Percentiles rank a stretch among this genome's conserved stretches.
Evolutionary conservation across 64 coral and sea anemone genomes (phyloP).

Genomic region (Hydrozoanthus tunicans): DNA sequence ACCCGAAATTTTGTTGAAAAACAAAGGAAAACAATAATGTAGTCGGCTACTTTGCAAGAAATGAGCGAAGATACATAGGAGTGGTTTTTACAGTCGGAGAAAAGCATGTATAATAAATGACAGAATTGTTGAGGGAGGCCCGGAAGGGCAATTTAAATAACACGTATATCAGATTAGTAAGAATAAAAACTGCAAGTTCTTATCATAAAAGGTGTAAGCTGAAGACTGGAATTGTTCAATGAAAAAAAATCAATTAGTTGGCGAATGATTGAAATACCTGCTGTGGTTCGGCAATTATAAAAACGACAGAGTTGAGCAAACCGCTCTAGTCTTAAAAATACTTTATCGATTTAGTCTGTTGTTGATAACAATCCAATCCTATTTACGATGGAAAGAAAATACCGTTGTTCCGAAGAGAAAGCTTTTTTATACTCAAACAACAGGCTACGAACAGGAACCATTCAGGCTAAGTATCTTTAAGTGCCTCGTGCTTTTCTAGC

Average conservation of each 20-base stretch:
- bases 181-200: constrained; percentile 17
- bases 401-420: constrained; percentile 26
- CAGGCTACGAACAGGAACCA: constrained; percentile 32
- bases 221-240: neutral
- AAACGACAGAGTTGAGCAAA: neutral
- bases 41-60: neutral
- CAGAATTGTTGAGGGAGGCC: neutral
- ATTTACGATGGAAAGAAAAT: constrained; percentile 32
- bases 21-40: neutral
- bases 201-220: neutral
- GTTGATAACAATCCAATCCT: constrained; percentile 23
- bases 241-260: constrained; percentile 2
- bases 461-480: constrained; percentile 25
- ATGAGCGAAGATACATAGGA: neutral
- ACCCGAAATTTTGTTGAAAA: neutral
- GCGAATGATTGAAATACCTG: neutral
- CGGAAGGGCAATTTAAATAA: constrained; percentile 31
- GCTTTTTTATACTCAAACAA: constrained; percentile 21
- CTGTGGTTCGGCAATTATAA: neutral
- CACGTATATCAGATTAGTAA: neutral
- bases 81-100: neutral
- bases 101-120: constrained; percentile 36
- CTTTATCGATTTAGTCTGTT: neutral
- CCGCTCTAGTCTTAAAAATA: neutral
- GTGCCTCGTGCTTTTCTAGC: constrained; percentile 44